Conservation (phyloP, 2,797 vertebrate species). For the Scolopax bukidnonensis region DNA sequence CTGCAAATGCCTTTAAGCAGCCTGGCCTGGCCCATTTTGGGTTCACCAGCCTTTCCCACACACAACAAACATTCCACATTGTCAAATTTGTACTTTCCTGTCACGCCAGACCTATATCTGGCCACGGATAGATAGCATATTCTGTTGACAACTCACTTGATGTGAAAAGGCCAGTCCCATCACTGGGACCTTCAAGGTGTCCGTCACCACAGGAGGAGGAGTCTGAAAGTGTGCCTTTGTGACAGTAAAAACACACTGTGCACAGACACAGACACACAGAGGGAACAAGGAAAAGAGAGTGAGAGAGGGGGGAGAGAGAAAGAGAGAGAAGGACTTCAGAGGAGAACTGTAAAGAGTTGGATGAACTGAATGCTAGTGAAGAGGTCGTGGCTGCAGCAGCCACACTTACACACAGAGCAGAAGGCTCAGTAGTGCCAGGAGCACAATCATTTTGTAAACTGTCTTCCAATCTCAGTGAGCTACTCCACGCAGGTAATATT, state of each 20-base stretch:
- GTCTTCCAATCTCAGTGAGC: neutral
- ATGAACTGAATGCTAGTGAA: slow-evolving; percentile 58
- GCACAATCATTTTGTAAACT: neutral
- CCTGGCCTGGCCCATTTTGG: neutral
- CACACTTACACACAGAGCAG: neutral
- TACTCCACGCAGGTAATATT: neutral
- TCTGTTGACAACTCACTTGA: slow-evolving; percentile 86
- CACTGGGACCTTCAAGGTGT: slow-evolving; percentile 94
- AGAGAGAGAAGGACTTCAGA: slow-evolving; percentile 76
- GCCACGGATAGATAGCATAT: slow-evolving; percentile 5
- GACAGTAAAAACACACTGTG: slow-evolving; percentile 95
- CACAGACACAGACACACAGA: slow-evolving; percentile 72
- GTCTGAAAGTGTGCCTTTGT: slow-evolving; percentile 95
- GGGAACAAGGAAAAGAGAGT: slow-evolving; percentile 71
- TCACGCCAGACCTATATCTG: neutral
- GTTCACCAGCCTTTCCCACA: neutral
- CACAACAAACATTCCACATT: neutral
- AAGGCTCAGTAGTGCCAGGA: neutral
- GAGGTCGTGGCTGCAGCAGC: slow-evolving; percentile 27
- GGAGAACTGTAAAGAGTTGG: slow-evolving; percentile 64
- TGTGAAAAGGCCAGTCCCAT: slow-evolving; percentile 93
- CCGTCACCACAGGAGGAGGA: slow-evolving; percentile 90
- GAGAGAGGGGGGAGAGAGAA: slow-evolving; percentile 5
- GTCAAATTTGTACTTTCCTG: neutral
- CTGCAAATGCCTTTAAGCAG: neutral